Conservation (phyloP, 2,888 invertebrate species). For the Microplitis manilae region DNA sequence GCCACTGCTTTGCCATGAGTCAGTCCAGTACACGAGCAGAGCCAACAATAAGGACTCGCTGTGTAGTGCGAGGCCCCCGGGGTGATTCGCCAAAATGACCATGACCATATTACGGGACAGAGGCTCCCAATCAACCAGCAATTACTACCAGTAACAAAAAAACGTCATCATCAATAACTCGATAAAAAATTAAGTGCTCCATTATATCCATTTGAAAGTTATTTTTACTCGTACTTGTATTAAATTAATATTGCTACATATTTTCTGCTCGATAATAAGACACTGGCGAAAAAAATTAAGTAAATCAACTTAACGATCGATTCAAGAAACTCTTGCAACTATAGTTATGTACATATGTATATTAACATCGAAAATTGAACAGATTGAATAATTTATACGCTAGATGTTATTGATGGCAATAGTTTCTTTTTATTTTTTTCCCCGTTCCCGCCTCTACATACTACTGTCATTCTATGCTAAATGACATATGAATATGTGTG, state of each 20-base stretch:
- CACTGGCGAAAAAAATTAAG: too few species aligned
- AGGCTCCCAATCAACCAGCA: constrained; percentile 60
- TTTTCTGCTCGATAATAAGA: too few species aligned
- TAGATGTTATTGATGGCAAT: background rate
- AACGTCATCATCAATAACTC: constrained; percentile 2
- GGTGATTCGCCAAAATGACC: constrained; percentile 68
- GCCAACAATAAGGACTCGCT: constrained; percentile 48
- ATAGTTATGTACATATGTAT: background rate
- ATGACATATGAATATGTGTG: background rate
- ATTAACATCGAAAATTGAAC: background rate
- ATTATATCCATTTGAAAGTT: background rate
- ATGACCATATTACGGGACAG: constrained; percentile 68
- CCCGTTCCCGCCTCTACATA: background rate
- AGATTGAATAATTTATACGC: background rate
- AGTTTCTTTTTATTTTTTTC: background rate
- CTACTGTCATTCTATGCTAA: background rate
- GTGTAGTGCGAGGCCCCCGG: constrained; percentile 61
- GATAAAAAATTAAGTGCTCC: background rate
- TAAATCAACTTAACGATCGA: too few species aligned
- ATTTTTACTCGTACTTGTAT: background rate
- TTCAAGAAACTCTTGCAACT: too few species aligned
- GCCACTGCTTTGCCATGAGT: constrained; percentile 57
- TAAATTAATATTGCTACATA: too few species aligned
- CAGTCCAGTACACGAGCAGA: constrained; percentile 51
- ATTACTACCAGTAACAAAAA: constrained; percentile 45